Evolutionary conservation across 2,113 vertebrate species (phyloP).

Genomic region (Hyla sarda): DNA sequence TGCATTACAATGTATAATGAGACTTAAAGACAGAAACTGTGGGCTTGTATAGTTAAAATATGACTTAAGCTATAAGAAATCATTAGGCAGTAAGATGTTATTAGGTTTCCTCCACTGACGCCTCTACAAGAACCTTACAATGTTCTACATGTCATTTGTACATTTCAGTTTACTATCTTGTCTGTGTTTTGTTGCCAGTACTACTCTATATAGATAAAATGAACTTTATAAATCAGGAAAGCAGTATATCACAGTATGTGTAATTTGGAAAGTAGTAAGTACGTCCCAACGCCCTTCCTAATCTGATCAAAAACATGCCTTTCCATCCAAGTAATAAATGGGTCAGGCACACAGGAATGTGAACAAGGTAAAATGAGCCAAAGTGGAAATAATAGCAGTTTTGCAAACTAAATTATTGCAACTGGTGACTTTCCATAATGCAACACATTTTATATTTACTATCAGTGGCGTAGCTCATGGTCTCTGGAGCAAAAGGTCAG

Average conservation of each 20-base stretch:
- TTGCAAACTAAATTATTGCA: conserved; percentile 10
- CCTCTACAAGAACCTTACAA: too few relatives aligned
- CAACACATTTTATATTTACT: conserved; percentile 41
- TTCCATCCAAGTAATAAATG: conserved; percentile 56
- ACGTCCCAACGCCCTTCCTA: conserved; percentile 41
- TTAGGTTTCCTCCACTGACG: too few relatives aligned
- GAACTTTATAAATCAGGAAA: conserved; percentile 14
- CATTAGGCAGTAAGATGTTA: too few relatives aligned
- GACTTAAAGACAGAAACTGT: too few relatives aligned
- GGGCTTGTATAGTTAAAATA: too few relatives aligned
- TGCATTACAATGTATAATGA: too few relatives aligned
- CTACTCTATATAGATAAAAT: conserved; percentile 16
- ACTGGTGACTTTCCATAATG: conserved; percentile 33
- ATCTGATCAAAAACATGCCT: conserved; percentile 57
- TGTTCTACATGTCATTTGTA: not conserved
- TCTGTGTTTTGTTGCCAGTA: not conserved
- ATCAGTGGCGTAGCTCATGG: too few relatives aligned
- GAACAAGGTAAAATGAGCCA: conserved; percentile 46
- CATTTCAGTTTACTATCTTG: not conserved
- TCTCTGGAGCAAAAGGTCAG: too few relatives aligned
- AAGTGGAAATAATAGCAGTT: conserved; percentile 25
- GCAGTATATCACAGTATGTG: not conserved
- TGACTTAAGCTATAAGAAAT: too few relatives aligned
- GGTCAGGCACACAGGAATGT: conserved; percentile 54
- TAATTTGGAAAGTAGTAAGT: conserved; percentile 35